These are phyloP conservation scores for Merluccius polli DNA, from an alignment of 2,797 vertebrate species.

Conservation along the genomic window DNA sequence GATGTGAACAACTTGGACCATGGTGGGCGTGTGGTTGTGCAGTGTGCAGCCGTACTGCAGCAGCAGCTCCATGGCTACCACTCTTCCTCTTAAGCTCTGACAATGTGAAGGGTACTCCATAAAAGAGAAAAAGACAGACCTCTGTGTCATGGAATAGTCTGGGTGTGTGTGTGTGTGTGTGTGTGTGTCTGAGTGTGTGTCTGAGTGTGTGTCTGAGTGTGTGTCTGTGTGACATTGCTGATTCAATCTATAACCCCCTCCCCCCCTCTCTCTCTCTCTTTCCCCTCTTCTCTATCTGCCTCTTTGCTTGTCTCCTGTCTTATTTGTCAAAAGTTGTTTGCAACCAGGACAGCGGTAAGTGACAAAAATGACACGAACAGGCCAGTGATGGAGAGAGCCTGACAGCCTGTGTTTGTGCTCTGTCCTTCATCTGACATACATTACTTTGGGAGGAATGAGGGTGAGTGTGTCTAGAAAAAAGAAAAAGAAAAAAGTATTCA, in stretches of 20 bases:
- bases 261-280: no score
- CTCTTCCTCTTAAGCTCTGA: no score
- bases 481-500: not conserved
- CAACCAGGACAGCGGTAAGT: constrained; percentile 8
- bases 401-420: constrained; percentile 77
- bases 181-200: not conserved
- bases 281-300: no score
- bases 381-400: constrained; percentile 57
- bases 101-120: not conserved
- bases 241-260: not conserved
- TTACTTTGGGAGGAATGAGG: constrained; percentile 20
- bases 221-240: not conserved
- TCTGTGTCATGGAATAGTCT: not conserved
- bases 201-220: not conserved
- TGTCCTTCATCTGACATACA: constrained; percentile 68
- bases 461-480: constrained; percentile 50
- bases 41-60: no score
- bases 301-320: not conserved
- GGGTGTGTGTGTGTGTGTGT: not conserved
- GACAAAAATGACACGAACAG: constrained; percentile 64
- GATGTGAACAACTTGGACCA: not conserved
- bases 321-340: constrained; percentile 2
- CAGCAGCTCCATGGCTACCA: no score
- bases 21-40: no score
- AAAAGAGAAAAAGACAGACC: not conserved